Base-by-base conservation (phyloP, 2,797 vertebrate species). In the Oreochromis mossambicus region DNA sequence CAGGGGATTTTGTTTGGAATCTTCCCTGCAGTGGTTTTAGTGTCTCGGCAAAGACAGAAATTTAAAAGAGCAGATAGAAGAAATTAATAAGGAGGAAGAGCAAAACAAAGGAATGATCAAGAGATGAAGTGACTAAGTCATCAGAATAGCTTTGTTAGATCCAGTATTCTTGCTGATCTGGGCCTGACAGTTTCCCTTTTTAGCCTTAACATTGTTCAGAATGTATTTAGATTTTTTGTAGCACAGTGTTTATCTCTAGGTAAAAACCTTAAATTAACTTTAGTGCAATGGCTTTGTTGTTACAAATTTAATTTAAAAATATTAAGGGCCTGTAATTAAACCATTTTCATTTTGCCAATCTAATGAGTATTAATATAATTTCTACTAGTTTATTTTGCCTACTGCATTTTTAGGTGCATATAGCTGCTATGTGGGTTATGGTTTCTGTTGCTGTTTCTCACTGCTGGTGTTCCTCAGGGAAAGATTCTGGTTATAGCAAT, bases 1-100 rank as follows among this genome's bases (percentile, higher is more conserved):
- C 70, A 63, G 83, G 78, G 85, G 51, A 76, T 91, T 51, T 70
- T 80, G 66, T 87, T 86, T 87, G 43, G 79, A 82, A 82, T 54
- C 79, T 52, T 19, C 10, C 50, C 85, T 38, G 73, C 83, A 83
- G 86, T 82, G 78, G 48, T 80, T 61, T 36, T 58, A 19, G 21
- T 38, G 77, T 51, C 10, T 13, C 2, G 52, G 66, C 77, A 84
- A 84, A 90, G 78, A 50, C 77, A 86, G 84, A 85, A 86, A 86
- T 78, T 50, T 79, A 41, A 66, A 81, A 70, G 8, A 7, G 14
- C 19, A 38, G 24, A 51, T 15, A 15, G 24, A n/a, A 52, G 17
- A 50, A 19, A 26, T 2, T 24, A 8, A 48, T 21, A 41, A n/a
- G 66, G 61, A 55, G 26, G 15, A 34, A 56, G 14, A 81, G 50